Evolutionary conservation across 1,140 invertebrate genomes (phyloP), one percentile per base, ranked within the genome.

Genomic region (Microplitis mediator): DNA sequence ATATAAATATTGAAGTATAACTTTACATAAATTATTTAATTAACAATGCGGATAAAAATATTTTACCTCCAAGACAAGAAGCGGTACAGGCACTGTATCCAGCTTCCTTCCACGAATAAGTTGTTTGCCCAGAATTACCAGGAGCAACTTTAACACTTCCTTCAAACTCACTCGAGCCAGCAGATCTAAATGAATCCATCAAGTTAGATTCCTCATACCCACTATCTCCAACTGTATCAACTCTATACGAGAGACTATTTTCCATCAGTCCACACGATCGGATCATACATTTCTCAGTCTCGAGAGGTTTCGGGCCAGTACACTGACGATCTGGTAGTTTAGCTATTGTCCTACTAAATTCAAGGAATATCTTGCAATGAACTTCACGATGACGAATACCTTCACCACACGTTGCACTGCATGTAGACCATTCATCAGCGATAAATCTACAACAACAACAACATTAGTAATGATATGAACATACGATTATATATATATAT

Each of bases 71-170:
- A 3, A 98, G 89, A 86, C 97, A 99, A 58, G 95, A 96, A 1
- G 95, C 95, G 79, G 95, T 98, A 88, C 97, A 99, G 72, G 94
- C 92, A 0, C 95, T 97, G 77, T 93, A 95, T 0, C 94, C 94
- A 76, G 93, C 90, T 77, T 94, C 92, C 77, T 93, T 92, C 94
- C 94, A 96, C 0, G 93, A 93, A 83, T 95, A 95, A 0, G 93
- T 78, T 85, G 92, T 76, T 89, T 91, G 75, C 82, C 91, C 75
- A 78, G 89, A 73, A 71, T 80, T 86, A 52, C 88, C 87, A 4
- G 88, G 82, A 8, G 86, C 88, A 4, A 89, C 90, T 82, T 90
- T 90, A 61, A 91, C 89, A 82, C 71, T 89, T 85, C 81, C 78
- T 36, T 86, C 86, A 76, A 85, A 87, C 67, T 79, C 76, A 69